These are phyloP conservation scores for Drosophila sordidapex DNA, from an alignment of 2,888 invertebrate genomes.

Conservation along the genomic window DNA sequence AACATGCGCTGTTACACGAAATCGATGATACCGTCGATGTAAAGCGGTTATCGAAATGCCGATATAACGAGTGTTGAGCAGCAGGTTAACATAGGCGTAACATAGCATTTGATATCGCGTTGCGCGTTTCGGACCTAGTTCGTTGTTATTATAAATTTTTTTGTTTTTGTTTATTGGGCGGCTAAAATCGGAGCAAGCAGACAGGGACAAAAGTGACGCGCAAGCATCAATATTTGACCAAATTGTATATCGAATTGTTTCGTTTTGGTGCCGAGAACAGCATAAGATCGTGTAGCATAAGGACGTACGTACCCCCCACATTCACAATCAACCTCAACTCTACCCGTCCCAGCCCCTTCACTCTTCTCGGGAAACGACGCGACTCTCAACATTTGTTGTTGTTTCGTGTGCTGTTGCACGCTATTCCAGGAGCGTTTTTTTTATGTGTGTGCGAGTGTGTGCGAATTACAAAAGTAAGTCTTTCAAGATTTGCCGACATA, in stretches of 20 bases:
- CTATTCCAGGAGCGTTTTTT: constrained; percentile 40
- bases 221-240: constrained; percentile 17
- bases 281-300: constrained; percentile 14
- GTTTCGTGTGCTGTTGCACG: constrained; percentile 52
- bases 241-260: constrained; percentile 24
- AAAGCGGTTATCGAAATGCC: constrained; percentile 9
- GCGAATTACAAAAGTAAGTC: constrained; percentile 41
- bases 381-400: constrained; percentile 37
- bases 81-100: constrained; percentile 25
- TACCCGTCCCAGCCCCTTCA: not conserved
- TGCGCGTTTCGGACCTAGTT: constrained; percentile 44
- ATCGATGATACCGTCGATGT: constrained; percentile 4
- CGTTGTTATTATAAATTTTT: constrained; percentile 47
- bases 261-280: constrained; percentile 2
- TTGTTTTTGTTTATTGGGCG: constrained; percentile 58
- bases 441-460: constrained; percentile 16
- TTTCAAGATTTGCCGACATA: constrained; percentile 15
- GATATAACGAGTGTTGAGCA: not conserved
- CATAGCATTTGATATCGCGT: constrained; percentile 41
- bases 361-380: constrained; percentile 5
- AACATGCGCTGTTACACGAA: constrained; percentile 5
- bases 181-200: constrained; percentile 32
- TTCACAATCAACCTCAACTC: constrained; percentile 8
- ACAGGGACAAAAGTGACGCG: constrained; percentile 8
- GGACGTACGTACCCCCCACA: constrained; percentile 30